phyloP scores from a whole-genome alignment of 2,888 invertebrate genomes.

The Drosophila robusta region DNA sequence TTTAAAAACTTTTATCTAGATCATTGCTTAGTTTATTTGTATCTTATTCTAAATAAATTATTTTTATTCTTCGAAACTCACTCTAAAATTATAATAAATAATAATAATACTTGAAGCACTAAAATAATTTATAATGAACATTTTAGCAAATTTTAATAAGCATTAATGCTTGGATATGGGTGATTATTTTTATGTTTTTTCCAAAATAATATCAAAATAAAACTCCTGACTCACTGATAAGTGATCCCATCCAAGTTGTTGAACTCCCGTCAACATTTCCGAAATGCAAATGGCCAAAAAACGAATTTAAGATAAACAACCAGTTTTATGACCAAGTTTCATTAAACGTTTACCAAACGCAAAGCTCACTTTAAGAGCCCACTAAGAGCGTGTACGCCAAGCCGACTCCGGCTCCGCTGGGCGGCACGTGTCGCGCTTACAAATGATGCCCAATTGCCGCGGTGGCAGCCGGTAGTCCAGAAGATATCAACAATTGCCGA shows the following conservation, averaged over 20 bases:
- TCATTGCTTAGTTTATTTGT: too few relatives aligned
- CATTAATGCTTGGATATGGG: too few relatives aligned
- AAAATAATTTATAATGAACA: too few relatives aligned
- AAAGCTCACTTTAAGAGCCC: constrained; percentile 33
- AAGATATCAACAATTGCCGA: constrained; percentile 49
- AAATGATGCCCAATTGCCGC: constrained; percentile 56
- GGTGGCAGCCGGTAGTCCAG: constrained; percentile 68
- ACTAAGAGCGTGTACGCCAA: constrained; percentile 32
- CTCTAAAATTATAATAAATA: too few relatives aligned
- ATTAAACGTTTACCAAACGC: constrained; percentile 71
- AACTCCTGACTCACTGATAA: neutral
- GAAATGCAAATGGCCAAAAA: constrained; percentile 61
- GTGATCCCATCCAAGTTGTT: constrained; percentile 44
- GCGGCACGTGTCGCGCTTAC: constrained; percentile 64
- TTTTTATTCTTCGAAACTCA: too few relatives aligned
- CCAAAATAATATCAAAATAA: neutral
- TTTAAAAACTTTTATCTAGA: too few relatives aligned
- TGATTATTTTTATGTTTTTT: too few relatives aligned
- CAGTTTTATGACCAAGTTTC: constrained; percentile 70
- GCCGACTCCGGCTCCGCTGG: constrained; percentile 6
- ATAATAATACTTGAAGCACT: too few relatives aligned
- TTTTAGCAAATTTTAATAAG: too few relatives aligned
- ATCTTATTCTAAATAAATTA: too few relatives aligned
- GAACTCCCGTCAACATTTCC: constrained; percentile 52
- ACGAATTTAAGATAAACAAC: constrained; percentile 67